Conservation (phyloP, 2,113 vertebrate species). For the cattle (Bos taurus) region DNA sequence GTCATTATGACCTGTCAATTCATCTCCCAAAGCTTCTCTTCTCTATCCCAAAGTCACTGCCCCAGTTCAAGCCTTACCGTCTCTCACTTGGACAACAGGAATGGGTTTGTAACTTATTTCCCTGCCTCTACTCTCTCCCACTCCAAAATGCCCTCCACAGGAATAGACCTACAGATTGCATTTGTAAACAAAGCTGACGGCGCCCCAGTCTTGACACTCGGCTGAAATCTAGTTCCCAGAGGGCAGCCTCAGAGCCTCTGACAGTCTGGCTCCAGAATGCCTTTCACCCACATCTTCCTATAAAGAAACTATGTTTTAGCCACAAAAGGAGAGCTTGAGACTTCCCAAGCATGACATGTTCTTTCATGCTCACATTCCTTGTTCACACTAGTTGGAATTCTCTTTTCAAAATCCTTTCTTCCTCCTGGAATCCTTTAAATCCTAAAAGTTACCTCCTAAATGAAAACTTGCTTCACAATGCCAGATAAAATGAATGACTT, state of each 20-base stretch:
- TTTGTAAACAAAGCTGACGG: neutral
- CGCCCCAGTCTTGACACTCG: neutral
- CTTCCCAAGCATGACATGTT: neutral
- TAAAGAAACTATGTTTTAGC: conserved; percentile 5
- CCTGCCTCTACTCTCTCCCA: neutral
- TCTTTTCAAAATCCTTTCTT: neutral
- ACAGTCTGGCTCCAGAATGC: neutral
- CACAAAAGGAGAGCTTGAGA: neutral
- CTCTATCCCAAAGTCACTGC: neutral
- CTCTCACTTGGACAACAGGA: neutral
- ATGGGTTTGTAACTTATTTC: neutral
- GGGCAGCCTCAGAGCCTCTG: neutral
- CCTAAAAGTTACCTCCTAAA: neutral
- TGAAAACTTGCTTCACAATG: neutral
- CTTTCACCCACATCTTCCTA: neutral
- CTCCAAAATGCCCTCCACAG: neutral
- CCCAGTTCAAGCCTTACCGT: neutral
- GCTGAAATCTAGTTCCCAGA: neutral
- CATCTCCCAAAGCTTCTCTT: neutral
- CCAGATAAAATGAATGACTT: neutral
- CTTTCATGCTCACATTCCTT: neutral
- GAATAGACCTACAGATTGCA: neutral
- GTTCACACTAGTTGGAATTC: neutral
- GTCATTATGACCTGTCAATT: neutral
- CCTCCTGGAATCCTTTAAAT: neutral